Conservation (phyloP, 2,888 invertebrate genomes). For the Eupithecia subfuscata region DNA sequence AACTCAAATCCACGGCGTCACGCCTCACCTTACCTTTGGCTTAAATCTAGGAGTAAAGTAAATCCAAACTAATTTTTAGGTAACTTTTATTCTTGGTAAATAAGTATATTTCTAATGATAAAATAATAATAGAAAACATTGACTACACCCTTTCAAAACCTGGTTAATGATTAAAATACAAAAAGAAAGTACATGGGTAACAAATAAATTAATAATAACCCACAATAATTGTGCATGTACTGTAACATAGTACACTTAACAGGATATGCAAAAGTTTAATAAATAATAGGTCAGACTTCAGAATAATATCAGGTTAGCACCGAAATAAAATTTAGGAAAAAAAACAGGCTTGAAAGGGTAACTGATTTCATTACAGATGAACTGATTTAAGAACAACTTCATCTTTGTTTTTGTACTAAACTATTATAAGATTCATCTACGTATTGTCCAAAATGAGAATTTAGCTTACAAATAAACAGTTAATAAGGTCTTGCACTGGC, state of each 20-base stretch:
- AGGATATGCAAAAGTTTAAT: neutral
- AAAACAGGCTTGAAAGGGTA: slow-evolving; percentile 22
- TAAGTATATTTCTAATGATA: slow-evolving; percentile 71
- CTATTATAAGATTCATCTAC: slow-evolving; percentile 71
- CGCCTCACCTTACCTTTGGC: neutral
- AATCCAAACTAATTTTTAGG: slow-evolving; percentile 39
- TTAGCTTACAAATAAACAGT: slow-evolving; percentile 55
- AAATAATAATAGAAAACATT: slow-evolving; percentile 62
- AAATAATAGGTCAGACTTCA: neutral
- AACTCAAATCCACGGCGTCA: neutral
- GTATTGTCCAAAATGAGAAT: slow-evolving; percentile 65
- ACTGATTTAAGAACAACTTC: slow-evolving; percentile 62
- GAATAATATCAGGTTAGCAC: neutral
- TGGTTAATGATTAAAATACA: neutral
- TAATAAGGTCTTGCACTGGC: slow-evolving; percentile 55
- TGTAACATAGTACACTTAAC: neutral
- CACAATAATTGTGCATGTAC: slow-evolving; percentile 2
- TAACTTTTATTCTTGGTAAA: slow-evolving; percentile 65
- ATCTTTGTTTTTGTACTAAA: slow-evolving; percentile 64
- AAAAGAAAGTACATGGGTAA: neutral
- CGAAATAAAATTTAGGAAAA: neutral
- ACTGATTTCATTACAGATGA: slow-evolving; percentile 54
- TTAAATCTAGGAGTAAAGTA: neutral
- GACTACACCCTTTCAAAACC: slow-evolving; percentile 36
- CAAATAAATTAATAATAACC: neutral